phyloP scores from a whole-genome alignment of 1,140 invertebrate genomes.

The Cotesia chilonis region DNA sequence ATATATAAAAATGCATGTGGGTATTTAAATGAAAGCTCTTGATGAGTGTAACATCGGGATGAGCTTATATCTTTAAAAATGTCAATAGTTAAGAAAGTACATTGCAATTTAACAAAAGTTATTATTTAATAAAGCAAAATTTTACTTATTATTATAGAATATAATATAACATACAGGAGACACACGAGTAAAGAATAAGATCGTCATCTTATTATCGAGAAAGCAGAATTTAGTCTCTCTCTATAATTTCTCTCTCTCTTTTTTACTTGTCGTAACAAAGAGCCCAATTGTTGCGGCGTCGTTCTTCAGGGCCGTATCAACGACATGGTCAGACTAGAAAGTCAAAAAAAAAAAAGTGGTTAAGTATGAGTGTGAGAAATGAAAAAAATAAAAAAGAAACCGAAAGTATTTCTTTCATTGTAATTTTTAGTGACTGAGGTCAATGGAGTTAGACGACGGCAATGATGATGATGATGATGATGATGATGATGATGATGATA shows the following conservation, averaged over 20 bases:
- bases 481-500: not conserved
- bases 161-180: too few species aligned
- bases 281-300: slow-evolving; percentile 5
- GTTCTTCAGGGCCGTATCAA: slow-evolving; percentile 24
- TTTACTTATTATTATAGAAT: too few species aligned
- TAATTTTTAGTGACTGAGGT: slow-evolving; percentile 3
- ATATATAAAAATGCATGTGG: too few species aligned
- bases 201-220: not conserved
- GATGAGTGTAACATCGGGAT: too few species aligned
- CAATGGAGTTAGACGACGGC: slow-evolving; percentile 7
- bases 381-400: slow-evolving; percentile 10
- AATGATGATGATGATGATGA: not conserved
- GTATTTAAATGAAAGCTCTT: too few species aligned
- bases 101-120: too few species aligned
- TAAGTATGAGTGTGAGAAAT: not conserved
- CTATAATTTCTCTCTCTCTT: not conserved
- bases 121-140: too few species aligned
- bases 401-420: slow-evolving; percentile 10
- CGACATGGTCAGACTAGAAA: slow-evolving; percentile 20
- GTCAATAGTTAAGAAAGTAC: too few species aligned
- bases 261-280: slow-evolving; percentile 20
- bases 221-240: not conserved
- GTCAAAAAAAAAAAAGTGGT: not conserved
- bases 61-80: too few species aligned
- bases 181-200: too few species aligned